These are phyloP conservation scores for Helostoma temminkii DNA, from an alignment of 2,797 vertebrate species.

Conservation along the genomic window DNA sequence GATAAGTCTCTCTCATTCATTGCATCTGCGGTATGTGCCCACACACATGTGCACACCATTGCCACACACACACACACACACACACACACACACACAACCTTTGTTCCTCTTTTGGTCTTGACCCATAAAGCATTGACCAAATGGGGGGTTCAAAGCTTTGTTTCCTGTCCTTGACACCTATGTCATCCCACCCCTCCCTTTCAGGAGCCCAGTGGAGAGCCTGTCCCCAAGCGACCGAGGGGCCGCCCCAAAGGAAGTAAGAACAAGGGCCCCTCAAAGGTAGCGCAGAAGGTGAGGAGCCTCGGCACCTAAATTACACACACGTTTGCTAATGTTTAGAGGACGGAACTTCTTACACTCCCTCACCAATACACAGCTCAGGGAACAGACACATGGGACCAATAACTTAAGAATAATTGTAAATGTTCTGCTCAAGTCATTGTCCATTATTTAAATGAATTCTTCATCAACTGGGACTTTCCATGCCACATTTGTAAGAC, in stretches of 20 bases:
- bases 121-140: conserved; percentile 60
- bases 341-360: background rate
- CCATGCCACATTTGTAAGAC: too few species aligned
- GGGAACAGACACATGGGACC: too few species aligned
- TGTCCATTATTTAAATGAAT: too few species aligned
- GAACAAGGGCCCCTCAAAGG: conserved; percentile 98
- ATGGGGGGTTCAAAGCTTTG: conserved; percentile 45
- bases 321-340: background rate
- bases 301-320: conserved; percentile 40
- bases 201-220: conserved; percentile 94
- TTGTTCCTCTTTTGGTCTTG: conserved; percentile 65
- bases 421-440: too few species aligned
- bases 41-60: background rate
- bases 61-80: background rate
- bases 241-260: conserved; percentile 98
- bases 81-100: conserved; percentile 44
- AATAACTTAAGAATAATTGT: too few species aligned
- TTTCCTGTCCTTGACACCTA: conserved; percentile 66
- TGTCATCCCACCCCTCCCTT: conserved; percentile 63
- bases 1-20: conserved; percentile 7
- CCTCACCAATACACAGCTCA: background rate
- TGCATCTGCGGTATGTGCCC: background rate
- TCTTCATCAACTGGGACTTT: too few species aligned
- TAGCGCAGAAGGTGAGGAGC: conserved; percentile 93
- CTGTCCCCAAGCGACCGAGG: conserved; percentile 96